These are phyloP conservation scores for Strix uralensis DNA, from an alignment of 2,113 vertebrate species.

Conservation along the genomic window DNA sequence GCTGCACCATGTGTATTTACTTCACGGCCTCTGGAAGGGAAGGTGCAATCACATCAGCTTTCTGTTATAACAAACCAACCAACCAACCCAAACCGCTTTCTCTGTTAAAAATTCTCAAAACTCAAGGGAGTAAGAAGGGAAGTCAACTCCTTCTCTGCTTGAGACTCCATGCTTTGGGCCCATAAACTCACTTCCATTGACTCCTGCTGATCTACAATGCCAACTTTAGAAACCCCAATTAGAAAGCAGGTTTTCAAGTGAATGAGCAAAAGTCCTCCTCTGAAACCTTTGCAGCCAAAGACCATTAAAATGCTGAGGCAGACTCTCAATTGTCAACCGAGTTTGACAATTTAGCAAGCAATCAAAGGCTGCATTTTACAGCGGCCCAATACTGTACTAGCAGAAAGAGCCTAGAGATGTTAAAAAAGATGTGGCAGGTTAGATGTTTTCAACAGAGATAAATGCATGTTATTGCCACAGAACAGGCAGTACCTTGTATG, in stretches of 20 bases:
- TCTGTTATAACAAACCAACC: not conserved
- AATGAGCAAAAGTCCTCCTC: not conserved
- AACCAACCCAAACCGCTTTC: not conserved
- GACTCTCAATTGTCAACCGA: not conserved
- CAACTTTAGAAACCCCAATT: not conserved
- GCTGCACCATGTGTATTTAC: rapidly evolving
- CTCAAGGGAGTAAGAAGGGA: not conserved
- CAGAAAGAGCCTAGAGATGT: not conserved
- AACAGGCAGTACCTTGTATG: not conserved
- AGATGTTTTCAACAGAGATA: not conserved
- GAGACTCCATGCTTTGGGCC: not conserved
- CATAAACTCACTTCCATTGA: not conserved
- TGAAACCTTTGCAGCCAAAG: not conserved
- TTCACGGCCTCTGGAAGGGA: not conserved
- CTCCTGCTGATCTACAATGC: not conserved
- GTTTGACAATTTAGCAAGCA: not conserved
- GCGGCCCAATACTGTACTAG: not conserved
- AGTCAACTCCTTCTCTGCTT: not conserved
- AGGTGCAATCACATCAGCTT: not conserved
- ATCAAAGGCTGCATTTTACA: not conserved
- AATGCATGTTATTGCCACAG: not conserved
- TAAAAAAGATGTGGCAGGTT: not conserved
- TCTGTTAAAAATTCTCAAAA: not conserved
- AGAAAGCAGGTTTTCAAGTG: not conserved
- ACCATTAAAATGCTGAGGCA: not conserved